Evolutionary conservation across 2,797 vertebrate species (phyloP).

Genomic region (Onychomys leucogaster): DNA sequence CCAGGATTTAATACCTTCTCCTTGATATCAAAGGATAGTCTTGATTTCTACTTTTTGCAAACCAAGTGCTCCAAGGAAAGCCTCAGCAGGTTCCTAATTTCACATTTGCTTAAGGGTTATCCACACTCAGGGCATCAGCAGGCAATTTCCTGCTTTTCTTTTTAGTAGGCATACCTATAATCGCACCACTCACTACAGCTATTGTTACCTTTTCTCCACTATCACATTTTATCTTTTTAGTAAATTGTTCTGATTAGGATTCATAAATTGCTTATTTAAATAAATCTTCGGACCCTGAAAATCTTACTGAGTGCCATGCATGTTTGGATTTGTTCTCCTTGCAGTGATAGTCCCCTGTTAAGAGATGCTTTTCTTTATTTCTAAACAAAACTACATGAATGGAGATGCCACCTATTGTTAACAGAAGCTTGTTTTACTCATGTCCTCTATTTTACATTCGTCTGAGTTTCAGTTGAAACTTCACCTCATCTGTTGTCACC

Average conservation of each 20-base stretch:
- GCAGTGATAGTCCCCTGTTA: not conserved
- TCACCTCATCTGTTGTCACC: not conserved
- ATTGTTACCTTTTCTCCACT: not conserved
- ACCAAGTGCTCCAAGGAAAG: not conserved
- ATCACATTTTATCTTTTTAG: not conserved
- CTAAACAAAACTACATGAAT: not conserved
- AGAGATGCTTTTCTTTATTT: not conserved
- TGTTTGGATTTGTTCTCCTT: not conserved
- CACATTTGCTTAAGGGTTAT: not conserved
- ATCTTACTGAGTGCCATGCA: not conserved
- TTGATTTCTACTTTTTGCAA: not conserved
- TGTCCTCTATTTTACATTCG: not conserved
- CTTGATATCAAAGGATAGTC: not conserved
- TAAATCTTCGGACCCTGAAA: not conserved
- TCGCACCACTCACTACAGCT: not conserved
- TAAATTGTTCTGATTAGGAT: not conserved
- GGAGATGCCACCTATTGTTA: not conserved
- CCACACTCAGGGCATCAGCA: not conserved
- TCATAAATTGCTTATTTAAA: not conserved
- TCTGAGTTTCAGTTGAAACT: not conserved
- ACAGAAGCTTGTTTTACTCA: not conserved
- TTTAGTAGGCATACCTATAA: not conserved
- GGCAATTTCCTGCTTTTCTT: not conserved
- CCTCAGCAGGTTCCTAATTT: not conserved
- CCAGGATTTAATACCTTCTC: not conserved